Evolutionary conservation across 2,888 invertebrate genomes (phyloP).

Genomic region (Neoitamus cyanurus): DNA sequence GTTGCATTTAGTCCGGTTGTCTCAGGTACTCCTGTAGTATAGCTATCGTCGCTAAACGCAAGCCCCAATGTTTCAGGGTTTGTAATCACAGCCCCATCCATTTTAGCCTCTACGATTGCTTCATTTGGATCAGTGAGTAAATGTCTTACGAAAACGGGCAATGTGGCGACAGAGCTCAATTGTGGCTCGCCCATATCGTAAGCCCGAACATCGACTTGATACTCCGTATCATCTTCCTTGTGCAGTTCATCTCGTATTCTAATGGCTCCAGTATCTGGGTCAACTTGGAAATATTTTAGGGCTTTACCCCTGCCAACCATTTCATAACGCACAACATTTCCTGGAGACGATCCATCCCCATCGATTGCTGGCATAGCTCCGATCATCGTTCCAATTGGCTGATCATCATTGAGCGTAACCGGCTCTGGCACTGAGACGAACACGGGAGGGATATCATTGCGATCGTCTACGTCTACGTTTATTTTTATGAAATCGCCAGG

Average conservation of each 20-base stretch:
- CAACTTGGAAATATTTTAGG: constrained; percentile 86
- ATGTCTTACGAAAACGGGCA: constrained; percentile 86
- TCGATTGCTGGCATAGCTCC: constrained; percentile 84
- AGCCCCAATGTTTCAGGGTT: constrained; percentile 70
- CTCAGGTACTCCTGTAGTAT: constrained; percentile 85
- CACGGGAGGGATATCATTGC: constrained; percentile 88
- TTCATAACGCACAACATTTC: constrained; percentile 83
- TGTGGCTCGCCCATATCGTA: constrained; percentile 89
- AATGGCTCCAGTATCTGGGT: constrained; percentile 84
- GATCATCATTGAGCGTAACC: constrained; percentile 84
- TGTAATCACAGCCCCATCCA: constrained; percentile 60
- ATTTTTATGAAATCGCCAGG: constrained; percentile 78
- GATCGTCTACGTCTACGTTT: constrained; percentile 73
- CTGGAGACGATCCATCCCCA: constrained; percentile 85
- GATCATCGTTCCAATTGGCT: constrained; percentile 83
- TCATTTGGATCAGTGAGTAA: constrained; percentile 76
- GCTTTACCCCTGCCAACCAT: constrained; percentile 85
- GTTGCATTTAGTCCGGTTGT: constrained; percentile 64
- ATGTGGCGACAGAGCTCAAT: constrained; percentile 82
- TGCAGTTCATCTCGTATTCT: constrained; percentile 84
- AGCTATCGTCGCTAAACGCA: constrained; percentile 88
- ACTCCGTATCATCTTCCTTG: constrained; percentile 88
- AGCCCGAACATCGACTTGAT: constrained; percentile 87
- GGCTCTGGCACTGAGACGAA: constrained; percentile 86
- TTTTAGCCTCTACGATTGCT: constrained; percentile 56